Evolutionary conservation across 2,888 invertebrate genomes (phyloP), one percentile per base, ranked within the genome.

Genomic region (Cheilosia vulpina): DNA sequence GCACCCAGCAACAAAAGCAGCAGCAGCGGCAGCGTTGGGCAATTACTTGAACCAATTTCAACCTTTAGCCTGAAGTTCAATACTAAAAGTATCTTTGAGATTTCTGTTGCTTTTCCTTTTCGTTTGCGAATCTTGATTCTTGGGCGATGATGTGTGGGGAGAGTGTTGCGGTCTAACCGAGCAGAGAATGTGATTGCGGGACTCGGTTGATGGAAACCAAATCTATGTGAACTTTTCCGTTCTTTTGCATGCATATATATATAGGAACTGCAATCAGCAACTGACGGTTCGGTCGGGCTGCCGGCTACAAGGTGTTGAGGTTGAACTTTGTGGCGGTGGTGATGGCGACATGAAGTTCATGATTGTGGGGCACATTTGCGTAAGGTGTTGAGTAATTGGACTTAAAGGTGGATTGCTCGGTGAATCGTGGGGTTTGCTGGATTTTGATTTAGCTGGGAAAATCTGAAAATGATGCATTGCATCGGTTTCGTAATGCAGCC

Each of bases 21-120:
- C 50, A 52, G 27, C 75, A 72, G 62, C 76, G 58, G 88, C 65
- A 60, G 65, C 78, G 68, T 87, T 78, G 73, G 89, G 88, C 91
- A 91, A 91, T 91, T 91, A 91, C 91, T 90, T 89, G 89, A 90
- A 90, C 91, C 91, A 91, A 90, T 90, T 91, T 91, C 90, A 91
- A 91, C 91, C 91, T 91, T 91, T 91, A 91, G 91, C 91, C 91
- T 89, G 91, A 91, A 91, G 91, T 91, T 91, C 91, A 90, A 90
- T 90, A 90, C 90, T 90, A 89, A 89, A 90, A 90, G 85, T 85
- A 85, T 81, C 80, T 77, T 78, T 84, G 79, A 73, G 83, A 69
- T 79, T 41, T 50, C 15, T 63, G 19, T 38, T 73, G 24, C 11
- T 38, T 72, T 65, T 21, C 43, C 34, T 53, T 66, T 73, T 17